Base-by-base conservation (phyloP, 2,888 invertebrate species). In the Drosophila mimica region DNA sequence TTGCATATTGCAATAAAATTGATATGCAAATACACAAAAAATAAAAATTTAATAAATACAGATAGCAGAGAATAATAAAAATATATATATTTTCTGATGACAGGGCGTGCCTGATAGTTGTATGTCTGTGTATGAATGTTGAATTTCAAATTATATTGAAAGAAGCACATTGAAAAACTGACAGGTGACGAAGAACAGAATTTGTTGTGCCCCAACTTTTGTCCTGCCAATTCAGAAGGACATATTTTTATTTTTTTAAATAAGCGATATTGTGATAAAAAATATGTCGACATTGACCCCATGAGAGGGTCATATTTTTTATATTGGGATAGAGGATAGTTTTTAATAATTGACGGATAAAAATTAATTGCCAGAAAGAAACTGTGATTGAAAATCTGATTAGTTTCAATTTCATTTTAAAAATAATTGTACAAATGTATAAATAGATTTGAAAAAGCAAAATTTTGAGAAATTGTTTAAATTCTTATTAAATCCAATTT, bases 131-230 rank as follows among this genome's bases (percentile, higher is more conserved):
- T 56, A 49, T 65, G 64, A 58, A 83, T 81, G 62, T 74, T 60
- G 79, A 82, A 82, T 81, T 83, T 83, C 83, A 81, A 82, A 75
- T 81, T 83, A 78, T 82, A 81, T 79, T 81, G 82, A 63, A 76
- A 74, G 72, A 81, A 81, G 76, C 56, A 65, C 30, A 77, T 72
- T 77, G 69, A 81, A 68, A 75, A 46, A 34, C 70, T 66, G 72
- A 58, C 74, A 80, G 68, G 61, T 69, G 64, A 25, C 66, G 58
- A 49, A 56, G 58, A 40, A 52, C 59, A 34, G 17, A 17, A 20
- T 36, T 57, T 11, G 53, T 8, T 8, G n/a, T 20, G 40, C 40
- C 53, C 63, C 43, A 48, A 56, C 54, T 56, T 66, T 49, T 63
- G 53, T 56, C 25, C 46, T 33, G 48, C 28, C 75, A 71, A 68